A percentile compares a stretch with the other conserved stretches of the same genome.
Evolutionary conservation across 2,113 vertebrate species (phyloP).

Genomic region (Lagopus leucura): DNA sequence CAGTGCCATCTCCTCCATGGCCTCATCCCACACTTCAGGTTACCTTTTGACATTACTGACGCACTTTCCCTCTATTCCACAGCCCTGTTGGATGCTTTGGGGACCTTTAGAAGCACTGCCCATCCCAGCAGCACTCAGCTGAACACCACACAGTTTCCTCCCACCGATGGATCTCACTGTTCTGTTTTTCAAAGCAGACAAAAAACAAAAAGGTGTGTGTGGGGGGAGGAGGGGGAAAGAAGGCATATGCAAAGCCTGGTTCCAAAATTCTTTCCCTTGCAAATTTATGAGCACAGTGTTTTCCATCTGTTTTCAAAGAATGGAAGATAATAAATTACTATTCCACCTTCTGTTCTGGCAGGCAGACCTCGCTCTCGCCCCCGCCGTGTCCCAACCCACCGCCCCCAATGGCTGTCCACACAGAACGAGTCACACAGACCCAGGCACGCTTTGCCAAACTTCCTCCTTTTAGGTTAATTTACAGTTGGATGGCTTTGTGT

Average conservation of each 20-base stretch:
- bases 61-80: background rate
- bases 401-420: constrained; percentile 45
- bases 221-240: background rate
- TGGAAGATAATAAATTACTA: constrained; percentile 40
- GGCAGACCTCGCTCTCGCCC: background rate
- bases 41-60: background rate
- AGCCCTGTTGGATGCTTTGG: background rate
- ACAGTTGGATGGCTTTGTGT: background rate
- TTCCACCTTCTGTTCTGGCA: constrained; percentile 53
- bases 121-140: background rate
- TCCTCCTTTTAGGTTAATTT: background rate
- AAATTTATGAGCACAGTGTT: constrained; percentile 2
- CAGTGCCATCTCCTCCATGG: background rate
- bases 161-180: background rate
- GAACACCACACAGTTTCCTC: background rate
- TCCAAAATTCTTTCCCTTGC: background rate
- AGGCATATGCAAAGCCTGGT: background rate
- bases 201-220: background rate
- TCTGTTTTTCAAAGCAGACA: background rate
- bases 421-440: constrained; percentile 52
- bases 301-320: constrained; percentile 60
- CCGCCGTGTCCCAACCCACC: background rate
- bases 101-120: background rate
- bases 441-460: constrained; percentile 26
- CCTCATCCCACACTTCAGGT: background rate